Evolutionary conservation across 1,140 invertebrate species (phyloP).

Genomic region (Apis mellifera): Amel_HAv3.1 CM009944.2:9195001-9195500

Average conservation of each 20-base stretch:
- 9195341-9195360: conserved; percentile 61
- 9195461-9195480: conserved; percentile 33
- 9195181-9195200: background rate
- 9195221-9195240: no score
- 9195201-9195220: no score
- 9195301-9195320: conserved; percentile 59
- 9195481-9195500: conserved; percentile 60
- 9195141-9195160: no score
- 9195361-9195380: conserved; percentile 63
- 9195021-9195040: conserved; percentile 74
- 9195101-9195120: conserved; percentile 43
- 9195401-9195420: conserved; percentile 10
- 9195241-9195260: background rate
- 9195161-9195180: background rate
- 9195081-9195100: conserved; percentile 67
- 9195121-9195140: conserved; percentile 23
- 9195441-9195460: conserved; percentile 16
- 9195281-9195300: conserved; percentile 64
- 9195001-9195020: conserved; percentile 67
- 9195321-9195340: conserved; percentile 74
- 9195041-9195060: conserved; percentile 79
- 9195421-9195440: conserved; percentile 23
- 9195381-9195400: conserved; percentile 33
- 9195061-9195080: conserved; percentile 80
- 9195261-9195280: background rate